These are phyloP conservation scores for Eilema griseolum DNA, from an alignment of 2,888 invertebrate genomes.

Conservation along the genomic window DNA sequence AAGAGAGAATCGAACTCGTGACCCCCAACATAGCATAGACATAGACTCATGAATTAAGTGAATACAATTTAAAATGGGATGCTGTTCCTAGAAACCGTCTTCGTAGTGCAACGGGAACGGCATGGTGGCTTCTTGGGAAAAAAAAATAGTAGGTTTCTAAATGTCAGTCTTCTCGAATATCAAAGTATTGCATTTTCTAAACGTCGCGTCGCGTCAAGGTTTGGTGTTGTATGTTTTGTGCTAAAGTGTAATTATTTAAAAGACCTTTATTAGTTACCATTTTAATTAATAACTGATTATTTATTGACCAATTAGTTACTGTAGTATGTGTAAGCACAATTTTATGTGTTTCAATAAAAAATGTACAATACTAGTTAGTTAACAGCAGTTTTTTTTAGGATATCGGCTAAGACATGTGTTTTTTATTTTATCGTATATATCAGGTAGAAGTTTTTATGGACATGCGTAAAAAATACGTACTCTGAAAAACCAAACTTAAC, in stretches of 20 bases:
- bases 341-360: constrained; percentile 7
- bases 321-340: constrained; percentile 8
- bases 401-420: neutral
- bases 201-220: neutral
- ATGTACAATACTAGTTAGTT: constrained; percentile 7
- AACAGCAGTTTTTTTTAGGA: constrained; percentile 5
- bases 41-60: no score
- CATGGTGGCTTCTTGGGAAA: no score
- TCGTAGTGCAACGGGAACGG: no score
- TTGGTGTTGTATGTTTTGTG: neutral
- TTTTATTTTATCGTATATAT: constrained; percentile 3
- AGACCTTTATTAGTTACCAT: neutral
- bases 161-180: no score
- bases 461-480: neutral
- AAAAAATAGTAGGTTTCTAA: no score
- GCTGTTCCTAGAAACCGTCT: no score
- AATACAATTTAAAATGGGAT: no score
- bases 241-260: neutral
- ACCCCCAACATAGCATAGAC: no score
- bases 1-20: no score
- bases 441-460: neutral
- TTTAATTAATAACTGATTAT: neutral
- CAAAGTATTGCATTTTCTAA: neutral
- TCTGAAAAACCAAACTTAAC: neutral
- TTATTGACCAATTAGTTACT: neutral